These are phyloP conservation scores for Strigamia crassipes DNA, from an alignment of 2,888 invertebrate species.

Conservation along the genomic window DNA sequence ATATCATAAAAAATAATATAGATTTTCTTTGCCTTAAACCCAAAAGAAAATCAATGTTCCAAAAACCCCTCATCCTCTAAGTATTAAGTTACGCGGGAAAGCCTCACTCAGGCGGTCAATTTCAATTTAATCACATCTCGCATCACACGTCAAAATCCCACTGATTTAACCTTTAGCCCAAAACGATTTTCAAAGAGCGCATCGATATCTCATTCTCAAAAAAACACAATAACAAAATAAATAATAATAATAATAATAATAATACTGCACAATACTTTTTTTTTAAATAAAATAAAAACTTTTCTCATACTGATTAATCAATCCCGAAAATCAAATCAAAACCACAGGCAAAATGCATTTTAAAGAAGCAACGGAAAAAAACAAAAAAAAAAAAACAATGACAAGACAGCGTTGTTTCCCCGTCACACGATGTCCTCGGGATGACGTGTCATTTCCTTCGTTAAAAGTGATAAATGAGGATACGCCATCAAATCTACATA, in stretches of 20 bases:
- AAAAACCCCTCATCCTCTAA: not conserved
- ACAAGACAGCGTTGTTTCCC: not conserved
- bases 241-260: too few species aligned
- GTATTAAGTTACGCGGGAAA: not conserved
- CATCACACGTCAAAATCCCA: conserved; percentile 4
- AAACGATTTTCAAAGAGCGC: not conserved
- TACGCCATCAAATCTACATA: not conserved
- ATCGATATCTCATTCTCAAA: not conserved
- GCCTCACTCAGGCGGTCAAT: not conserved
- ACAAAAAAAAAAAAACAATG: not conserved
- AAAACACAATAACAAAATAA: too few species aligned
- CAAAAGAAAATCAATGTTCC: not conserved
- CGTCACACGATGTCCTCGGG: not conserved
- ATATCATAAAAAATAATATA: not conserved
- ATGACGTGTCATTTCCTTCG: conserved; percentile 26
- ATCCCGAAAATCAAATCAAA: not conserved
- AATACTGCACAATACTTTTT: too few species aligned
- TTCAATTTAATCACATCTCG: conserved; percentile 22
- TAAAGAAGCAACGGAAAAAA: not conserved
- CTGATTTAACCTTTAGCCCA: not conserved
- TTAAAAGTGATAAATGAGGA: conserved; percentile 13
- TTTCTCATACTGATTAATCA: too few species aligned
- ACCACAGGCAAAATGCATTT: not conserved
- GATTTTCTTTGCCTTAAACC: not conserved
- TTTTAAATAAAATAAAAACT: too few species aligned